Percentiles rank a stretch among this genome's conserved stretches.
Evolutionary conservation across 2,113 vertebrate species (phyloP).

Genomic region (Nothobranchius furzeri): DNA sequence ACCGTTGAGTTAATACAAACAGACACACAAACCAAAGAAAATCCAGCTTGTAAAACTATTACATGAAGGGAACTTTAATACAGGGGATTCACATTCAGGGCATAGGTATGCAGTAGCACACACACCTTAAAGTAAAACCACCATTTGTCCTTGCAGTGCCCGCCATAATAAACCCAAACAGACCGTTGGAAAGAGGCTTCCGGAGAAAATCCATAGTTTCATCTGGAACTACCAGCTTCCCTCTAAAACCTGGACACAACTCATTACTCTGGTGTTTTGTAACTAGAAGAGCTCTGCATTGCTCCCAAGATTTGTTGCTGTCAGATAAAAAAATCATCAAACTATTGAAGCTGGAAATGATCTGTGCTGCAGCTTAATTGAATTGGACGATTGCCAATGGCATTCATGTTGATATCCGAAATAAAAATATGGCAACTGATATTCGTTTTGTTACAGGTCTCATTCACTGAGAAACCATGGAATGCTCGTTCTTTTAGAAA

Average conservation of each 20-base stretch:
- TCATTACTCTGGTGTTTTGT: slow-evolving; percentile 36
- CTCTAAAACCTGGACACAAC: slow-evolving; percentile 13
- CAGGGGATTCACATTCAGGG: slow-evolving; percentile 41
- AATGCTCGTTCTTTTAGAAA: too few species aligned
- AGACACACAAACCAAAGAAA: slow-evolving; percentile 15
- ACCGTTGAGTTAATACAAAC: slow-evolving; percentile 25
- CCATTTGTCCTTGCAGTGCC: slow-evolving; percentile 42
- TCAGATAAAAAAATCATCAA: slow-evolving; percentile 17
- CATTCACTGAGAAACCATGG: too few species aligned
- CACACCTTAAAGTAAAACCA: slow-evolving; percentile 27
- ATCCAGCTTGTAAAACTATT: not conserved
- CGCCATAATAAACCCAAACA: slow-evolving; percentile 58
- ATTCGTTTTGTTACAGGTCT: too few species aligned
- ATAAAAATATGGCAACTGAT: too few species aligned
- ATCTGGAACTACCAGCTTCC: slow-evolving; percentile 15
- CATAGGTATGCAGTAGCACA: slow-evolving; percentile 3
- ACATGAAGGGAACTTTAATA: too few species aligned
- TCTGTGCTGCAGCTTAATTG: slow-evolving; percentile 19
- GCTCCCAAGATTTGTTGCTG: not conserved
- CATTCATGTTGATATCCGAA: too few species aligned
- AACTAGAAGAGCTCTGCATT: slow-evolving; percentile 25
- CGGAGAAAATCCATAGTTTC: slow-evolving; percentile 35
- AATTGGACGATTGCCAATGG: not conserved
- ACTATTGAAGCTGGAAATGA: slow-evolving; percentile 7
- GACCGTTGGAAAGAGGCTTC: slow-evolving; percentile 22